A percentile compares a stretch with the other conserved stretches of the same genome.
phyloP scores from a whole-genome alignment of 2,888 invertebrate species.

The Melanophora roralis region DNA sequence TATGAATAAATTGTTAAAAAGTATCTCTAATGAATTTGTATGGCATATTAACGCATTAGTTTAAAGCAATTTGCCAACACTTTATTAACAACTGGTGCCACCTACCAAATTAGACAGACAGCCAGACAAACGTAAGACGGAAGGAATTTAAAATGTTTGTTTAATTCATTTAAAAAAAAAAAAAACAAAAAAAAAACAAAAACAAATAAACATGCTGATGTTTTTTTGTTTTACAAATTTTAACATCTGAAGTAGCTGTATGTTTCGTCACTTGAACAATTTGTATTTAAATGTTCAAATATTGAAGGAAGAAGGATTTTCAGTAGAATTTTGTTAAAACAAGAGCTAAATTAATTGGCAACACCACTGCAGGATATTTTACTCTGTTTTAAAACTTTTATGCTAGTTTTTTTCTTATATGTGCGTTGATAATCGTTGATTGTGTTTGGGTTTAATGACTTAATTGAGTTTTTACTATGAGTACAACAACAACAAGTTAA shows the following conservation, averaged over 20 bases:
- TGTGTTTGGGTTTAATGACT: conserved; percentile 70
- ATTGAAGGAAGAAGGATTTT: not conserved
- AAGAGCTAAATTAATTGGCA: conserved; percentile 54
- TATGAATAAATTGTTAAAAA: not conserved
- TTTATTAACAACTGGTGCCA: conserved; percentile 40
- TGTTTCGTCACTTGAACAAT: not conserved
- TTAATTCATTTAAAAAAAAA: not conserved
- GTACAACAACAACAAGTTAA: no score
- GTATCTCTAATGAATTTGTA: conserved; percentile 60
- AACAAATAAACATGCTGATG: not conserved
- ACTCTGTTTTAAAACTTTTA: not conserved
- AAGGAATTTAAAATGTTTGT: not conserved
- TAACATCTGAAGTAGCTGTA: not conserved
- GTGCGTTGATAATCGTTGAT: conserved; percentile 74
- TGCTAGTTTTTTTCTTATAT: conserved; percentile 19
- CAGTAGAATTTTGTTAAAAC: not conserved
- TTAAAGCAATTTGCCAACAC: conserved; percentile 55
- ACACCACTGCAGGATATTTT: conserved; percentile 49
- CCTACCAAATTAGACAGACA: conserved; percentile 7
- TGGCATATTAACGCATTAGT: conserved; percentile 56
- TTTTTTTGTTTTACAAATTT: not conserved
- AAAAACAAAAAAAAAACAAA: not conserved
- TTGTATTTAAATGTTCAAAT: not conserved
- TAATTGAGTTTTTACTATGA: conserved; percentile 62
- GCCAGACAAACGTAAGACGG: not conserved